phyloP scores from a whole-genome alignment of 2,888 invertebrate species.

The Xestia ashworthii region DNA sequence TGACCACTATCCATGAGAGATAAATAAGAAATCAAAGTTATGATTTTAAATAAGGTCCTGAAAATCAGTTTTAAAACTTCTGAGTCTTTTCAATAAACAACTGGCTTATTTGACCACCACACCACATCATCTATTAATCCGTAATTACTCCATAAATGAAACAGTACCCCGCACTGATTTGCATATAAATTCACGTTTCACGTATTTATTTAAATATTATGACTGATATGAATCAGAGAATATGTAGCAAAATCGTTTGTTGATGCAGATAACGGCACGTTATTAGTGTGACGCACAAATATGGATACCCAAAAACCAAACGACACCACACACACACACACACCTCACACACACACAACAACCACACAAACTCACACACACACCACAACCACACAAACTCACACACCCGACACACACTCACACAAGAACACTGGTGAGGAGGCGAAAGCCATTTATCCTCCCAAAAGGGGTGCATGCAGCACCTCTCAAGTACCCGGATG shows the following conservation, averaged over 20 bases:
- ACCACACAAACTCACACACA: too few relatives aligned
- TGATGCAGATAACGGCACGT: slow-evolving; percentile 55
- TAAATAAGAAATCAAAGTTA: not conserved
- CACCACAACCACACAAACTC: too few relatives aligned
- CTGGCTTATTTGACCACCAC: not conserved
- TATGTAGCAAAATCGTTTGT: slow-evolving; percentile 45
- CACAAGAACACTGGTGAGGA: too few relatives aligned
- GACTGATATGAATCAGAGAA: slow-evolving; percentile 55
- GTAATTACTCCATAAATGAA: slow-evolving; percentile 54
- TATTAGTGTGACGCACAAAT: slow-evolving; percentile 58
- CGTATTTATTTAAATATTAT: slow-evolving; percentile 55
- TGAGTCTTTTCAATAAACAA: not conserved
- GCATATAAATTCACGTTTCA: slow-evolving; percentile 46
- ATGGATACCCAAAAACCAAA: too few relatives aligned
- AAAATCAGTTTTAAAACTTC: not conserved
- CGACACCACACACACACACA: too few relatives aligned
- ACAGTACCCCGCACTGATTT: slow-evolving; percentile 38
- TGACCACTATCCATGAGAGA: too few relatives aligned
- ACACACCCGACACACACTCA: too few relatives aligned
- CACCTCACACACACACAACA: too few relatives aligned
- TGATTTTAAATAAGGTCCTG: too few relatives aligned
- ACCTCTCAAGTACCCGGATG: too few relatives aligned
- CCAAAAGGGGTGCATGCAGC: too few relatives aligned
- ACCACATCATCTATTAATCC: slow-evolving; percentile 35
- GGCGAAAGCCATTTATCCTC: too few relatives aligned